phyloP scores from a whole-genome alignment of 1,140 invertebrate genomes.

The Brachionus paranguensis region DNA sequence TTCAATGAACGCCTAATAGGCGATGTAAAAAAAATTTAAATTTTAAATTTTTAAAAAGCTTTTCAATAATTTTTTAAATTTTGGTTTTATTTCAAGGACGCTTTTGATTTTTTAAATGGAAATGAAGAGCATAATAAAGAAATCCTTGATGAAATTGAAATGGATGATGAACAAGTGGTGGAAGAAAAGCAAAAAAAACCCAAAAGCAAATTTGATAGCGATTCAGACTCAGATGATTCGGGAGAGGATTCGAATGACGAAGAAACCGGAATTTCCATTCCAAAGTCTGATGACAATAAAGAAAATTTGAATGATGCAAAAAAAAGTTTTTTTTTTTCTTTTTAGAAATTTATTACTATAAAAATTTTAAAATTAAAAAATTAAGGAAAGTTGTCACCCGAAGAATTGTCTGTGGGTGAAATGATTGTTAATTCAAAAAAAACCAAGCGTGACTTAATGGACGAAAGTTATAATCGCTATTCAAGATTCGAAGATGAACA shows the following conservation, averaged over 20 bases:
- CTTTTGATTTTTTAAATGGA: constrained; percentile 21
- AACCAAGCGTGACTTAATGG: constrained; percentile 51
- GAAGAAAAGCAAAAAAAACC: background rate
- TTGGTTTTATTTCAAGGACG: background rate
- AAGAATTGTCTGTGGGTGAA: constrained; percentile 48
- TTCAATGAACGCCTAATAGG: too few species aligned
- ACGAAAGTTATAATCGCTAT: constrained; percentile 52
- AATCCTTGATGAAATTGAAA: constrained; percentile 8
- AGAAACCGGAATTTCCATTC: background rate
- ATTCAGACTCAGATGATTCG: background rate
- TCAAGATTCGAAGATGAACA: constrained; percentile 64
- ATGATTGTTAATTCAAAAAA: constrained; percentile 51
- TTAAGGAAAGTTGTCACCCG: constrained; percentile 41
- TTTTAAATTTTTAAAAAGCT: too few species aligned
- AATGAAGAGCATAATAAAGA: constrained; percentile 26
- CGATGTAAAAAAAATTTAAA: too few species aligned
- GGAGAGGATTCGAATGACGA: background rate
- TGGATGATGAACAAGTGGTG: background rate
- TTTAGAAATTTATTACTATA: background rate
- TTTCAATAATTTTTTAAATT: too few species aligned
- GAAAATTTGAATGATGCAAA: background rate
- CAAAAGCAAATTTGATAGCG: constrained; percentile 8
- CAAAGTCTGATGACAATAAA: background rate
- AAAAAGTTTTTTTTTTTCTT: background rate
- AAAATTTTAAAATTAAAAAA: background rate